These are phyloP conservation scores for Caenorhabditis parvicauda DNA, from an alignment of 2,888 invertebrate species.

Conservation along the genomic window DNA sequence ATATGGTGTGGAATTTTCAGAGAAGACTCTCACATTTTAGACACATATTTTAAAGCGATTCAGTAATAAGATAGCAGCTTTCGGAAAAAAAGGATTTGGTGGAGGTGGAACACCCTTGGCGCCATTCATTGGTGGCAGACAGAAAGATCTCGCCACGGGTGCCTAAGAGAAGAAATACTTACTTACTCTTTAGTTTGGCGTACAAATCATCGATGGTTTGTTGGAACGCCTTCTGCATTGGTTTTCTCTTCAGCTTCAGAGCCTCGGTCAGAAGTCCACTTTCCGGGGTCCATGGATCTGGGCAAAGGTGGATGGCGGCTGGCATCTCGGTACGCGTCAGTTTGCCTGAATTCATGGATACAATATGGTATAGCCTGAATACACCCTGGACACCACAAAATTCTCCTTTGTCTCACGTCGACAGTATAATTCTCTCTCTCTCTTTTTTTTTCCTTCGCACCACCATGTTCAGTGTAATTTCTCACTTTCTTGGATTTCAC, in stretches of 20 bases:
- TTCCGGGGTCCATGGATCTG: conserved; percentile 93
- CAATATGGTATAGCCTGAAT: not conserved
- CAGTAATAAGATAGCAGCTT: no score
- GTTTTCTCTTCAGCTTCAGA: conserved; percentile 83
- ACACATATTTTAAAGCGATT: no score
- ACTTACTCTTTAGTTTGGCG: conserved; percentile 17
- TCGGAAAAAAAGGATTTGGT: no score
- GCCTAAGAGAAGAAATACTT: conserved; percentile 1
- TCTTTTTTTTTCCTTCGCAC: not conserved
- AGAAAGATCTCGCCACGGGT: no score
- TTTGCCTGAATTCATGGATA: conserved; percentile 71
- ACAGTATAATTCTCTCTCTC: not conserved
- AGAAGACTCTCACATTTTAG: no score
- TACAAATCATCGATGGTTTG: conserved; percentile 27
- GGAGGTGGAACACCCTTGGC: no score
- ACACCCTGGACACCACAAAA: no score
- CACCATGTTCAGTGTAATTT: no score
- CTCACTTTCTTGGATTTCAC: no score
- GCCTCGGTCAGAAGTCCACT: conserved; percentile 95
- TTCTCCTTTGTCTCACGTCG: not conserved
- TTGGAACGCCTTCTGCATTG: conserved; percentile 37
- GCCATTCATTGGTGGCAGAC: no score
- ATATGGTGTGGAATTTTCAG: no score
- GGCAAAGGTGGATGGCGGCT: conserved; percentile 80
- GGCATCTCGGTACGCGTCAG: conserved; percentile 89